Evolutionary conservation across 2,888 invertebrate genomes (phyloP).

Genomic region (Idaea straminata): DNA sequence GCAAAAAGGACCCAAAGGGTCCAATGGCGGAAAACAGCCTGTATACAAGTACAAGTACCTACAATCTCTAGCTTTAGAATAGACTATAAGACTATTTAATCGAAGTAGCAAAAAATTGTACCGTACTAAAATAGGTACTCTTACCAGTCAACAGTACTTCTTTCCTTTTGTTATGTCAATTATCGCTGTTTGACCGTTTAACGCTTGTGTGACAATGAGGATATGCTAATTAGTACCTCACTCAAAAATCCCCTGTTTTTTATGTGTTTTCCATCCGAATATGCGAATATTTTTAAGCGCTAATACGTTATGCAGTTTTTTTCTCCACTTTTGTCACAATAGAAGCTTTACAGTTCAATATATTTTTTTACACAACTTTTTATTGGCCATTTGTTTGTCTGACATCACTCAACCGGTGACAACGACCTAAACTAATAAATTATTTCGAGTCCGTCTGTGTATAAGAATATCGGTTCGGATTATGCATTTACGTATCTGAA

Average conservation of each 20-base stretch:
- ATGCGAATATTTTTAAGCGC: background rate
- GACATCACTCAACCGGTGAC: slow-evolving; percentile 68
- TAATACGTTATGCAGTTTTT: slow-evolving; percentile 45
- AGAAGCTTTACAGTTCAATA: slow-evolving; percentile 15
- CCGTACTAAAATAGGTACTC: no score
- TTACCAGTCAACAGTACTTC: slow-evolving; percentile 11
- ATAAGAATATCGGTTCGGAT: slow-evolving; percentile 16
- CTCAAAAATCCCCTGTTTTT: background rate
- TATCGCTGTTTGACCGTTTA: slow-evolving; percentile 60
- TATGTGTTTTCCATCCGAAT: background rate
- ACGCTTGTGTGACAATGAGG: slow-evolving; percentile 64
- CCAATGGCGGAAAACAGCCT: no score
- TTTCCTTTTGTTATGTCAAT: slow-evolving; percentile 57
- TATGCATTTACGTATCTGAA: slow-evolving; percentile 22
- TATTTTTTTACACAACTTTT: slow-evolving; percentile 32
- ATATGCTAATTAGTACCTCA: slow-evolving; percentile 55
- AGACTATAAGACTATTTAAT: no score
- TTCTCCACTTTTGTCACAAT: slow-evolving; percentile 25
- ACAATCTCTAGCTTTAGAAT: no score
- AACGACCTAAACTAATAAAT: slow-evolving; percentile 70
- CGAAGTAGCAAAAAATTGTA: no score
- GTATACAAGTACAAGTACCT: no score
- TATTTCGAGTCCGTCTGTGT: slow-evolving; percentile 38
- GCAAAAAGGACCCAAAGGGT: no score
- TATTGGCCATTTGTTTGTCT: slow-evolving; percentile 61